A percentile compares a stretch with the other conserved stretches of the same genome.
Conservation (phyloP, 2,797 vertebrate genomes). For the Tragelaphus oryx region DNA sequence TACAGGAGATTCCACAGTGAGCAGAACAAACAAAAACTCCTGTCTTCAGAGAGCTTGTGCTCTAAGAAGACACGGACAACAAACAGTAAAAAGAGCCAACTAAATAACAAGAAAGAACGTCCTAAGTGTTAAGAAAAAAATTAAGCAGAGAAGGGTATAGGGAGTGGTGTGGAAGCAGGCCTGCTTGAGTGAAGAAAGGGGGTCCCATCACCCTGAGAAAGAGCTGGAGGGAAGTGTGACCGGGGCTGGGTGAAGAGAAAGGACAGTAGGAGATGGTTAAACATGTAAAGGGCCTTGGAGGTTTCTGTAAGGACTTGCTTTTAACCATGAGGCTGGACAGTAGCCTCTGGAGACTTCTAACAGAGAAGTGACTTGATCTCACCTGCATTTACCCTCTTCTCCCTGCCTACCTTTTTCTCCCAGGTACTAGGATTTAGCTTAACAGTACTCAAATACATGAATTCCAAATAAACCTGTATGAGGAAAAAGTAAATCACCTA, state of each 20-base stretch:
- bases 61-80: background rate
- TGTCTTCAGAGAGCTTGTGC: background rate
- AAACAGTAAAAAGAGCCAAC: background rate
- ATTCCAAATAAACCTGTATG: background rate
- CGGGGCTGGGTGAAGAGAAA: background rate
- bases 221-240: background rate
- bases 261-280: too few species aligned
- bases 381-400: background rate
- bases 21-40: background rate
- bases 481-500: background rate
- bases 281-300: background rate
- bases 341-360: background rate
- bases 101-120: background rate
- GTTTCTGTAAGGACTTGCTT: background rate
- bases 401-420: background rate
- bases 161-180: accelerated
- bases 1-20: background rate
- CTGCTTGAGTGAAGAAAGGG: background rate
- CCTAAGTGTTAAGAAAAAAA: background rate
- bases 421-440: background rate
- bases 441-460: background rate
- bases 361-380: background rate
- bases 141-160: background rate
- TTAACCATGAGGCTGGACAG: background rate
- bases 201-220: background rate